Base-by-base conservation (phyloP, 1,140 invertebrate species). In the Leptestheria dahalacensis region DNA sequence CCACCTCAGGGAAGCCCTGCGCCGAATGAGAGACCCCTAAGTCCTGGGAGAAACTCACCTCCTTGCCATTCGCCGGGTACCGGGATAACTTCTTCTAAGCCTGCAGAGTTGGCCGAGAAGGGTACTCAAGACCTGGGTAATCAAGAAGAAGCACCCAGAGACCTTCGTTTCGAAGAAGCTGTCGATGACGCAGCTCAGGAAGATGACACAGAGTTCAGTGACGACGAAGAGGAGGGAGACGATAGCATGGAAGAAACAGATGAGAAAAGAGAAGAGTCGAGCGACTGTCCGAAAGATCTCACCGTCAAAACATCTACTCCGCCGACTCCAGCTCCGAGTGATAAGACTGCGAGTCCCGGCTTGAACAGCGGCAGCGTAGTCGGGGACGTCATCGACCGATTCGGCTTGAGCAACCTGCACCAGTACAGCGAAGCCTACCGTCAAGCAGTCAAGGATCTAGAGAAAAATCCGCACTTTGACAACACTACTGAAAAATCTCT, bases 351-450 rank as follows among this genome's bases (percentile, higher is more conserved):
- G n/a, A 64, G 59, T 48, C 63, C 63, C 3, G 47, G 50, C 1
- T 41, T 46, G 6, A 57, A 20, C 62, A 9, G 6, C 33, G 33
- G 33, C 33, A 88, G 88, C 24, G 74, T 97, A 15, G 87, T 97
- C 25, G 90, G 90, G 11, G 92, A 97, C 71, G 78, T 97, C 2
- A 97, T 97, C 87, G 90, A 95, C 68, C 91, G 94, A 70, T 93
- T 95, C 68, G 92, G 92, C 0, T 73, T 97, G 24, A 90, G 84
- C 61, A 91, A 91, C 69, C 93, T 96, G 66, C 88, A 89, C 54
- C 88, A 93, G 70, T 97, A 96, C 71, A 93, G 84, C 60, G 92
- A 97, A 25, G 47, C 25, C 53, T 50, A 48, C 29, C 55, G 25
- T 62, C 88, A 88, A 23, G 75, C 97, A 15, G 87, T 97, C 24